Evolutionary conservation across 2,113 vertebrate species (phyloP), one percentile per base, ranked within the genome.

Genomic region (Dicrurus megarhynchus): DNA sequence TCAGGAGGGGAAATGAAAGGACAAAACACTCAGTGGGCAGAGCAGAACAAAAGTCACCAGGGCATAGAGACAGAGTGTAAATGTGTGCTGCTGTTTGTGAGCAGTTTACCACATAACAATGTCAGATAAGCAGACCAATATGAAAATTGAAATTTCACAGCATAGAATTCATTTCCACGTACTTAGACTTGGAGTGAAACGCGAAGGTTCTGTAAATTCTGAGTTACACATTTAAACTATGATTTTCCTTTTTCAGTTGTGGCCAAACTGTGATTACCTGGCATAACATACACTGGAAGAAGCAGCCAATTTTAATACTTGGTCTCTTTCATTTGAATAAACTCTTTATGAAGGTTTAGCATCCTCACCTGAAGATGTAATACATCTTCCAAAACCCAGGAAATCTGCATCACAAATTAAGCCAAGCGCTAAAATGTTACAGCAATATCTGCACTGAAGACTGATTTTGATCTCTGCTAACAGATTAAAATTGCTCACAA

Each of bases 111-210:
- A 53, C 3, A 1, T 6, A 55, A 44, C 39, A 57, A 9, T 7
- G 56, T 9, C 46, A 74, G 26, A 57, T 35, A 91, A 88, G 24
- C 50, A 86, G 20, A 53, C 9, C 35, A 63, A 46, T 20, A 32
- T 6, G 16, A 75, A 91, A 93, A 88, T 10, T n/a, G 32, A 56
- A 67, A 59, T 59, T 55, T 44, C 49, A 57, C 52, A 86, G 6
- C 47, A 57, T 37, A 84, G 6, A 77, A 64, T 71, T 74, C 11
- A 41, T 60, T 86, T 23, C 19, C 16, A 41, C 0, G 0, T 55
- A 16, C 32, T 39, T 30, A 47, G 10, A 84, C n/a, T 44, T 52
- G 16, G 24, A 63, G 16, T 0, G 0, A 69, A 79, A 83, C 0
- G 0, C 30, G 33, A 91, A 73, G 8, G 32, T 68, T 81, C 42